Percentiles rank a stretch among this genome's conserved stretches.
These are phyloP conservation scores for Hydrozoanthus tunicans DNA, from an alignment of 64 coral and sea anemone species.

Conservation along the genomic window DNA sequence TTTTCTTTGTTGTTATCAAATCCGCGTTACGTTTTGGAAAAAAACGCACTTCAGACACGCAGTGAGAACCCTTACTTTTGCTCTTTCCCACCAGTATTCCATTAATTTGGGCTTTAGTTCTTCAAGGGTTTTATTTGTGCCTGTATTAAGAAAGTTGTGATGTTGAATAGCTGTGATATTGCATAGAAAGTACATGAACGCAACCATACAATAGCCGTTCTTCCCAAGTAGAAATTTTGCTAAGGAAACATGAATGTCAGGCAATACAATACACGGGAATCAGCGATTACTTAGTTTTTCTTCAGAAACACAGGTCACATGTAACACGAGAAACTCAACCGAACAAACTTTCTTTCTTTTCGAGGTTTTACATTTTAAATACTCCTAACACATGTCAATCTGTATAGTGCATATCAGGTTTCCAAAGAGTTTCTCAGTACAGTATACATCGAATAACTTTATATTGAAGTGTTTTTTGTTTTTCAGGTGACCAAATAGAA, in stretches of 20 bases:
- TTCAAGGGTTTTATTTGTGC: slow-evolving; percentile 48
- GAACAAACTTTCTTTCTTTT: not conserved
- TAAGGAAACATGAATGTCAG: slow-evolving; percentile 29
- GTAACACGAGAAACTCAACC: not conserved
- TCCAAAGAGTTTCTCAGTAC: not conserved
- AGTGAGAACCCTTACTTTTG: slow-evolving; percentile 12
- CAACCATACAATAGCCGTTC: slow-evolving; percentile 44
- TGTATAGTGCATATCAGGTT: not conserved
- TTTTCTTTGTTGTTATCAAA: not conserved
- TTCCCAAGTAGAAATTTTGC: slow-evolving; percentile 44
- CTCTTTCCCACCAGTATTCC: slow-evolving; percentile 49
- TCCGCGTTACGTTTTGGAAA: not conserved
- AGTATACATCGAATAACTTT: not conserved
- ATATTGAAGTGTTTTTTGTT: not conserved
- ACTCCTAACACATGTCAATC: not conserved
- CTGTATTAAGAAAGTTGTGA: slow-evolving; percentile 4
- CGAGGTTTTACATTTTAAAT: slow-evolving; percentile 6
- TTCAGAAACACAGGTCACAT: slow-evolving; percentile 30
- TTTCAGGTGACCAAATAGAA: not conserved
- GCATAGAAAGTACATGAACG: not conserved
- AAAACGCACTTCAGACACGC: not conserved
- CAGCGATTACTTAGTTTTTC: not conserved
- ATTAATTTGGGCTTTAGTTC: slow-evolving; percentile 36
- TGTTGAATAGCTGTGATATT: slow-evolving; percentile 40
- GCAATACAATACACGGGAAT: slow-evolving; percentile 7